These are phyloP conservation scores for Atherinosoma microstoma DNA, from an alignment of 2,797 vertebrate genomes.

Conservation along the genomic window DNA sequence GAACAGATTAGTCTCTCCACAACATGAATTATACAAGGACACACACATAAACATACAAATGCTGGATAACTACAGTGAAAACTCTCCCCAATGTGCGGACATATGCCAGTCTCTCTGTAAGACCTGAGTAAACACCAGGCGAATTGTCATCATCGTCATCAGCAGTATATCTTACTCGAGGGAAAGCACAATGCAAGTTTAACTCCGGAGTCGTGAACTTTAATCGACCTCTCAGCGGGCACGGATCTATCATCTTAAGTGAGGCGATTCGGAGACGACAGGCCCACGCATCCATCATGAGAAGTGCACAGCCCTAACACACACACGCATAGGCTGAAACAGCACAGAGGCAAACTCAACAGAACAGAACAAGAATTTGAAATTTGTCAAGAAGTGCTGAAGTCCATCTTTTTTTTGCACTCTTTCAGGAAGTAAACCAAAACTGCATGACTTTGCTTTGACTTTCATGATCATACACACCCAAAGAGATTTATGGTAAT, in stretches of 20 bases:
- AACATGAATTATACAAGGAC: background rate
- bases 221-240: constrained; percentile 53
- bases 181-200: constrained; percentile 26
- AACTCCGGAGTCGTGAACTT: constrained; percentile 61
- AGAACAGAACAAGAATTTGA: constrained; percentile 45
- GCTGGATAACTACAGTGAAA: constrained; percentile 32
- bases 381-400: background rate
- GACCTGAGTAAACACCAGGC: constrained; percentile 23
- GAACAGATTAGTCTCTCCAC: background rate
- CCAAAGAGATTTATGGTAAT: constrained; percentile 51
- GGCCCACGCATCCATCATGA: constrained; percentile 53
- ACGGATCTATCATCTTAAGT: constrained; percentile 73
- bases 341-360: constrained; percentile 38
- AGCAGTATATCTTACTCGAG: constrained; percentile 32
- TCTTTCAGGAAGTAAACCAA: constrained; percentile 18
- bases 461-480: constrained; percentile 47
- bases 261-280: constrained; percentile 61
- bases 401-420: constrained; percentile 11
- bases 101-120: background rate
- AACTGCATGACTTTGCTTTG: constrained; percentile 54
- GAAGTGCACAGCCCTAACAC: constrained; percentile 49
- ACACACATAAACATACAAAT: constrained; percentile 28
- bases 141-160: constrained; percentile 14
- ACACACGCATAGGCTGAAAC: constrained; percentile 39
- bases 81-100: constrained; percentile 22